These are phyloP conservation scores for Eulemur rubriventer DNA, from an alignment of 2,797 vertebrate genomes.

Conservation along the genomic window DNA sequence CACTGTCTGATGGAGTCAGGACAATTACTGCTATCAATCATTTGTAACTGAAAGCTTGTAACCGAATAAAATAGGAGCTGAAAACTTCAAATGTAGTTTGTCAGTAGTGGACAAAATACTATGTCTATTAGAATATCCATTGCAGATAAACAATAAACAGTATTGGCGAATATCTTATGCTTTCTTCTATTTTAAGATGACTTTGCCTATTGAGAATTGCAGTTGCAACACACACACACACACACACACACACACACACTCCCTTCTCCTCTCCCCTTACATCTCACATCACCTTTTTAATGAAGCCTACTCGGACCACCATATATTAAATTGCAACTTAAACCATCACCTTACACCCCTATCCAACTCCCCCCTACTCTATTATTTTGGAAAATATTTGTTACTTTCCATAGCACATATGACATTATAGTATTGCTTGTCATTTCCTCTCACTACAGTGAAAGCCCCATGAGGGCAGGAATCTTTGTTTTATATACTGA, in stretches of 20 bases:
- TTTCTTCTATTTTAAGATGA: not conserved
- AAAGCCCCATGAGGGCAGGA: not conserved
- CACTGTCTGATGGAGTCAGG: not conserved
- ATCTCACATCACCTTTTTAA: not conserved
- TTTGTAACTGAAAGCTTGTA: not conserved
- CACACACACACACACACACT: not conserved
- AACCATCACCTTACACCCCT: not conserved
- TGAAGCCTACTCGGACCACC: not conserved
- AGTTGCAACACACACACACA: not conserved
- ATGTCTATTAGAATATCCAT: not conserved
- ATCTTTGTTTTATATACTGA: not conserved
- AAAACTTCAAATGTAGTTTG: conserved; percentile 17
- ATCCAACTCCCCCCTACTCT: not conserved
- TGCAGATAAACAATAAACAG: not conserved
- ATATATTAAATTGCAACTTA: not conserved
- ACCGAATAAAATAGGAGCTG: not conserved
- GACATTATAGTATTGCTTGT: not conserved
- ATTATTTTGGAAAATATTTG: not conserved
- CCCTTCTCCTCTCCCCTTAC: not conserved
- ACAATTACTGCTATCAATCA: not conserved
- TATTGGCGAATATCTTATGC: not conserved
- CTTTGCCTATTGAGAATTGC: not conserved
- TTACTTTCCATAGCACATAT: not conserved
- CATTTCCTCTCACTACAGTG: not conserved
- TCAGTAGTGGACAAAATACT: not conserved